phyloP scores from a whole-genome alignment of 2,797 vertebrate genomes.

The Arnoldichthys spilopterus region DNA sequence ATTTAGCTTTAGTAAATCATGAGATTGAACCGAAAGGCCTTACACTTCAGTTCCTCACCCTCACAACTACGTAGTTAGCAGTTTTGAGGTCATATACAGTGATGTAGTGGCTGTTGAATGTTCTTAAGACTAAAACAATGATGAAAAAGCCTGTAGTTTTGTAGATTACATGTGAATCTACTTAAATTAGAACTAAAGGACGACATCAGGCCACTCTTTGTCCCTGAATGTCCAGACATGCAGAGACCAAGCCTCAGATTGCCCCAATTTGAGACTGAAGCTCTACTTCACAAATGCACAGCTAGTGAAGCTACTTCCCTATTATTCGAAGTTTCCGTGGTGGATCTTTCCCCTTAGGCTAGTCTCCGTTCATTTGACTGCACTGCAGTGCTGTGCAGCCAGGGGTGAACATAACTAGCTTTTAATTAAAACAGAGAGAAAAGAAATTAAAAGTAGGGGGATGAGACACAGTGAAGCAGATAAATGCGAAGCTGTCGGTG shows the following conservation, averaged over 20 bases:
- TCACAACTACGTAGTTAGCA: not conserved
- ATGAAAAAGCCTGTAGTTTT: not conserved
- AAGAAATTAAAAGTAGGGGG: conserved; percentile 67
- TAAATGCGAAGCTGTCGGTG: conserved; percentile 71
- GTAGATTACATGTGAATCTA: not conserved
- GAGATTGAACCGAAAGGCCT: no score
- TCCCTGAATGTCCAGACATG: conserved; percentile 43
- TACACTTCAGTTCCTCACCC: not conserved
- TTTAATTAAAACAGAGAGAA: conserved; percentile 78
- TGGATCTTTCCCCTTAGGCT: conserved; percentile 64
- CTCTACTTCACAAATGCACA: conserved; percentile 64
- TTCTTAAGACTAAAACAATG: not conserved
- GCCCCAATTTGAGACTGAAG: conserved; percentile 63
- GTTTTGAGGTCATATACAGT: no score
- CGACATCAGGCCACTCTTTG: conserved; percentile 37
- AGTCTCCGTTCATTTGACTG: conserved; percentile 66
- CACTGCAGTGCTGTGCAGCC: conserved; percentile 69
- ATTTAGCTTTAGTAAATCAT: no score
- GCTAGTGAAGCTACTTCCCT: conserved; percentile 66
- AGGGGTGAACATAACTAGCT: conserved; percentile 71
- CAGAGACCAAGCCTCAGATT: conserved; percentile 31
- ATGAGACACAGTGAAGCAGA: conserved; percentile 66
- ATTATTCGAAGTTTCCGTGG: conserved; percentile 67
- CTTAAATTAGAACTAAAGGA: not conserved
- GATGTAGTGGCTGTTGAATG: no score